phyloP scores from a whole-genome alignment of 2,888 invertebrate species.

The Smittia aterrima region DNA sequence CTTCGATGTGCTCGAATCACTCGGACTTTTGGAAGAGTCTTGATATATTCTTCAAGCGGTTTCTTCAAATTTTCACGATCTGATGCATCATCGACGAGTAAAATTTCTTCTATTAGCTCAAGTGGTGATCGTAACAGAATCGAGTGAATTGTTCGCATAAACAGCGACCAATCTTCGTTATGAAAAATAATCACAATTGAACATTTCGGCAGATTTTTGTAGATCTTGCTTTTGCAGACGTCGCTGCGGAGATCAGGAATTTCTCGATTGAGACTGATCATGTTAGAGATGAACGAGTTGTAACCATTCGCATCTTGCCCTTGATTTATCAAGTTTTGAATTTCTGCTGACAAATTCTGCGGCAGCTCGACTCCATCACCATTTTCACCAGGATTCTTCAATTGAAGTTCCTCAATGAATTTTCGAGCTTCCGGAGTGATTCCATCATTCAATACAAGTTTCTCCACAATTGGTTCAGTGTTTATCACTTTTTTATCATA shows the following conservation, averaged over 20 bases:
- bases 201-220: neutral
- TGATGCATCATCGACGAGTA: constrained; percentile 1
- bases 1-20: neutral
- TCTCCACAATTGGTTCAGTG: too few relatives aligned
- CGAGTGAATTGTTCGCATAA: constrained; percentile 9
- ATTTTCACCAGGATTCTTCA: constrained; percentile 16
- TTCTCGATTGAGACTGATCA: neutral
- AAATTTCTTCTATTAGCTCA: constrained; percentile 5
- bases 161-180: constrained; percentile 18
- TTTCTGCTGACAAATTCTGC: neutral
- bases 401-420: neutral
- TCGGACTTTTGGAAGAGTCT: neutral
- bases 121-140: neutral
- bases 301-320: neutral
- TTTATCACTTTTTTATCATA: too few relatives aligned
- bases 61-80: neutral
- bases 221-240: neutral
- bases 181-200: constrained; percentile 12
- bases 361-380: constrained; percentile 1
- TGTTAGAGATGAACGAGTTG: neutral
- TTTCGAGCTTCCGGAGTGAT: constrained; percentile 1
- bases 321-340: neutral
- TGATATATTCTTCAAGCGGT: constrained; percentile 69
- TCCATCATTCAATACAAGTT: constrained; percentile 13
- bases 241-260: constrained; percentile 4